Percentiles rank a stretch among this genome's conserved stretches.
Conservation (phyloP, 2,888 invertebrate genomes). For the Caprella mutica region DNA sequence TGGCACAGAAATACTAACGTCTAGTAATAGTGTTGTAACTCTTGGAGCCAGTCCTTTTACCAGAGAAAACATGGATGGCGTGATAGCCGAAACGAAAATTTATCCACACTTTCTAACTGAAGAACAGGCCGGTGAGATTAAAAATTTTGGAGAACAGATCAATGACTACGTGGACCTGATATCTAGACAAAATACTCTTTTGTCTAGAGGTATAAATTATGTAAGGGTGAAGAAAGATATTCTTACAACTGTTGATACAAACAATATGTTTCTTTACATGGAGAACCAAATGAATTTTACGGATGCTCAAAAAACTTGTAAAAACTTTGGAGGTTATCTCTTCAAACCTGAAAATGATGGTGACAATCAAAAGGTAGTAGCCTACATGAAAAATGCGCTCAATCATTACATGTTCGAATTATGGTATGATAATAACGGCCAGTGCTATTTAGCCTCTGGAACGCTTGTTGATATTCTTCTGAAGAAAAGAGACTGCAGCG, state of each 20-base stretch:
- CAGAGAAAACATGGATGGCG: not conserved
- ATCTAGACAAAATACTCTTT: no score
- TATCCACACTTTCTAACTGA: not conserved
- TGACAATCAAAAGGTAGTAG: no score
- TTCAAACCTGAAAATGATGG: no score
- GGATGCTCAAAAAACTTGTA: not conserved
- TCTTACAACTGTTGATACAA: not conserved
- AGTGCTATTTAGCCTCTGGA: no score
- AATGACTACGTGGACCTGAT: not conserved
- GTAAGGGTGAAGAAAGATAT: no score
- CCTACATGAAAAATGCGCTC: no score
- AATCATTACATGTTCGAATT: no score
- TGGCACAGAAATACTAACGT: not conserved
- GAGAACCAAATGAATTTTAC: not conserved
- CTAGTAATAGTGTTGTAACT: not conserved
- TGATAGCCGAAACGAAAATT: not conserved
- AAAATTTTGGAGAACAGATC: not conserved
- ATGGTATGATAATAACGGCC: no score
- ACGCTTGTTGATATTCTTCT: no score
- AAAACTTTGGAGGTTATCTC: not conserved
- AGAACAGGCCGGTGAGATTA: not conserved
- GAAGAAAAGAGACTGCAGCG: no score
- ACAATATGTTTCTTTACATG: not conserved
- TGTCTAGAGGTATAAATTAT: no score
- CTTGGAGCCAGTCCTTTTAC: not conserved